phyloP scores from a whole-genome alignment of 2,797 vertebrate species.

The Bovichtus variegatus region DNA sequence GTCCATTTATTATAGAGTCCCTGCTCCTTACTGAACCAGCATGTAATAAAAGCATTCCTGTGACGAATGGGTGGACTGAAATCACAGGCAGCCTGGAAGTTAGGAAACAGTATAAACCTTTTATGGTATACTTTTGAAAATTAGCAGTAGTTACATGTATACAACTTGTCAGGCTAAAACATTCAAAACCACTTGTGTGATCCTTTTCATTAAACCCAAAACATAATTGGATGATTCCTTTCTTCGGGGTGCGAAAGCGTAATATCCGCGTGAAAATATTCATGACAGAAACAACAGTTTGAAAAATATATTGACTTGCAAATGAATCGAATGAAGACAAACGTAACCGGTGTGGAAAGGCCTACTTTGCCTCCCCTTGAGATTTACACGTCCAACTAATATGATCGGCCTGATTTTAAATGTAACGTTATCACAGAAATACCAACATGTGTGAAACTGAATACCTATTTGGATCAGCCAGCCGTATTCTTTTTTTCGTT shows the following conservation, averaged over 20 bases:
- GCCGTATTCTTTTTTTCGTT: no score
- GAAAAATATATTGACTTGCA: no score
- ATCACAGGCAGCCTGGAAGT: constrained; percentile 1
- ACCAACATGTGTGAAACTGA: neutral
- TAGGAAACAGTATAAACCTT: neutral
- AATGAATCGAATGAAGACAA: no score
- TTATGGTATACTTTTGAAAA: neutral
- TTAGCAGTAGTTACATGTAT: neutral
- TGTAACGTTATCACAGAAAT: neutral
- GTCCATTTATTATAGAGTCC: neutral
- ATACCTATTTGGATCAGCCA: neutral
- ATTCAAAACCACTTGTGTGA: neutral
- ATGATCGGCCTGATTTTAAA: constrained; percentile 2
- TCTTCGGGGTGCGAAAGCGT: no score
- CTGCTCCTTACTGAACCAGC: neutral
- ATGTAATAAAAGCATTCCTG: neutral
- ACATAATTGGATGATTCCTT: no score
- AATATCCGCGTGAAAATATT: no score
- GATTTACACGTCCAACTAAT: neutral
- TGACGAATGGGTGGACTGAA: neutral
- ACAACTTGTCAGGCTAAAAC: neutral
- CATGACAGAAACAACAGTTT: no score
- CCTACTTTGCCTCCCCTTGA: neutral
- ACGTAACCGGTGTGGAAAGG: no score
- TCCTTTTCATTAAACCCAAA: neutral